Evolutionary conservation across 2,797 vertebrate genomes (phyloP).

Genomic region (Pempheris klunzingeri): DNA sequence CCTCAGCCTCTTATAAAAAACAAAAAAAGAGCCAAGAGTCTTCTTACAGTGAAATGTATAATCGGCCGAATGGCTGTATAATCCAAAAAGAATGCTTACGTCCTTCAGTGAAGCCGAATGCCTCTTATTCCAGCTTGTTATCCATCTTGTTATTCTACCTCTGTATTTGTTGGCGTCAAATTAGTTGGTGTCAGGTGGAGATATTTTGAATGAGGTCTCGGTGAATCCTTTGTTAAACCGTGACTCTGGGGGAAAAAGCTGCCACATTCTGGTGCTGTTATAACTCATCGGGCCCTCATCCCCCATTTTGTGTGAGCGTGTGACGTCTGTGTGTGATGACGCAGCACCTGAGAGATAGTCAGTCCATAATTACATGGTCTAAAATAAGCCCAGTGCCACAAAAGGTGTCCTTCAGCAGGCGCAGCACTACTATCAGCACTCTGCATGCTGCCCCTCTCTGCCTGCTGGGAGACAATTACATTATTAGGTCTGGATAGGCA

Average conservation of each 20-base stretch:
- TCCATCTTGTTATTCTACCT: conserved; percentile 12
- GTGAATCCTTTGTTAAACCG: background rate
- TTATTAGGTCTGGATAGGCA: conserved; percentile 59
- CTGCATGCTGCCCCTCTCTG: conserved; percentile 61
- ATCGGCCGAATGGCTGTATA: conserved; percentile 19
- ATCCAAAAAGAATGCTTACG: conserved; percentile 44
- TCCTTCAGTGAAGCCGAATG: conserved; percentile 7
- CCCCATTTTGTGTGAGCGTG: conserved; percentile 57
- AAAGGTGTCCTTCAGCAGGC: conserved; percentile 78
- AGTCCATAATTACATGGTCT: conserved; percentile 76
- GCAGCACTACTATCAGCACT: conserved; percentile 68
- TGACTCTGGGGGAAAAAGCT: background rate
- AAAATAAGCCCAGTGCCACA: conserved; percentile 79
- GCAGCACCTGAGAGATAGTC: conserved; percentile 75
- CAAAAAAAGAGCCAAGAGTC: conserved; percentile 2
- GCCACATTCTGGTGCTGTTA: conserved; percentile 25
- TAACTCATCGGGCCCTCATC: conserved; percentile 26
- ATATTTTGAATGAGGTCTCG: background rate
- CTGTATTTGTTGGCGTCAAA: background rate
- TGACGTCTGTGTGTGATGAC: conserved; percentile 78
- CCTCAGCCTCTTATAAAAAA: conserved; percentile 8
- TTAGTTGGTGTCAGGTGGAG: background rate
- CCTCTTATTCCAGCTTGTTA: conserved; percentile 14
- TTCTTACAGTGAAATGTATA: background rate
- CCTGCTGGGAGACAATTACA: conserved; percentile 61